Evolutionary conservation across 1,140 invertebrate species (phyloP), one percentile per base, ranked within the genome.

Genomic region (Bombus vancouverensis): DNA sequence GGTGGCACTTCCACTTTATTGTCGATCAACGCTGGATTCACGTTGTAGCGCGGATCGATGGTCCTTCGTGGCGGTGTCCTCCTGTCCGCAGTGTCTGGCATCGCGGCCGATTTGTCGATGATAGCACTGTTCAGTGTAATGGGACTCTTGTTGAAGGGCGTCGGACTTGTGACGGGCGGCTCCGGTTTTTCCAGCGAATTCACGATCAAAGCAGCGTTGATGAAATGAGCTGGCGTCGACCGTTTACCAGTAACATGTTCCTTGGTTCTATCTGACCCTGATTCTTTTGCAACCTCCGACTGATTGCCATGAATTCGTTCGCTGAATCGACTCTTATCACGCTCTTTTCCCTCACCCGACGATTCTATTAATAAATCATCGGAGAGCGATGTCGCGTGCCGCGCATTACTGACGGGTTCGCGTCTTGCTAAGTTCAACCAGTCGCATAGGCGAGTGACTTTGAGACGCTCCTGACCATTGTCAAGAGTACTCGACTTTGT

Each of bases 361-460:
- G 71, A n/a, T 89, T 88, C 87, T 37, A 84, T 87, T 83, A 88
- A 89, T 87, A 88, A 81, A 74, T 82, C 76, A 34, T 79, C 75
- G 85, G 83, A 68, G 66, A 87, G 80, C 75, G 76, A 73, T 39
- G 68, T 80, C 79, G 81, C 57, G 37, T 42, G 86, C 42, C 28
- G 57, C 74, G 42, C 76, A 39, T 12, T 71, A 66, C 80, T 72
- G 39, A 32, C 53, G 47, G 70, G 87, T 47, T 92, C 92, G 42
- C 90, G 91, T 62, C 95, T 93, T 1, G 95, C 96, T 10, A 95
- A 93, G 72, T 94, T 93, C 78, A 96, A 81, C 96, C 96, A 96
- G 85, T 96, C 96, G 74, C 93, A 93, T 9, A 96, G 86, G 53
- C 95, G 92, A 70, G 93, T 94, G 2, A 93, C 95, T 75, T 95